Percentiles rank a stretch among this genome's conserved stretches.
These are phyloP conservation scores for Trichonephila clavipes DNA, from an alignment of 1,140 invertebrate species.

Conservation along the genomic window DNA sequence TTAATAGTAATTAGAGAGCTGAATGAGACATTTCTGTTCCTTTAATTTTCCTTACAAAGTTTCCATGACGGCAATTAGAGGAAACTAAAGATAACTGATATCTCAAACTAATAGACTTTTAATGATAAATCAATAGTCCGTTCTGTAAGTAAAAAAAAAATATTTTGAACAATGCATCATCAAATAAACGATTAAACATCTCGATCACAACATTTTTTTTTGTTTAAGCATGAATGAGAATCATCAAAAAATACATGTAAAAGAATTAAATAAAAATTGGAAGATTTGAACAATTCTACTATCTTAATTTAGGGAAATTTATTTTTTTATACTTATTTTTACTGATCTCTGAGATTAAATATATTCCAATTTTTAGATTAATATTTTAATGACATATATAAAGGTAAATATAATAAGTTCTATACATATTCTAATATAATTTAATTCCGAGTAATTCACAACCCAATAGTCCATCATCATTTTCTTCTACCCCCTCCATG, in stretches of 20 bases:
- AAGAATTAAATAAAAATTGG: neutral
- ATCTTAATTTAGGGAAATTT: no score
- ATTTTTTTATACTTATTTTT: no score
- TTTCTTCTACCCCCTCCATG: no score
- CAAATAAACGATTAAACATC: neutral
- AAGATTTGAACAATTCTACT: neutral
- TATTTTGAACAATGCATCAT: neutral
- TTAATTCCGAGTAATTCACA: no score
- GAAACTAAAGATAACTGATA: constrained; percentile 34
- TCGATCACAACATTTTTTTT: neutral
- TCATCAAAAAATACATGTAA: neutral
- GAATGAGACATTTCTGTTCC: neutral
- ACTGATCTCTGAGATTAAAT: no score
- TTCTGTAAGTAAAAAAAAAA: neutral
- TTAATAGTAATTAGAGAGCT: neutral
- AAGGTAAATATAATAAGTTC: no score
- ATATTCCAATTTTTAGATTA: no score
- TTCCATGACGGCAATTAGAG: neutral
- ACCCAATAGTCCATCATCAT: no score
- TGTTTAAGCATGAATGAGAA: neutral
- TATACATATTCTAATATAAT: no score
- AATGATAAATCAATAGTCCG: constrained; percentile 46
- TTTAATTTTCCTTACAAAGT: neutral
- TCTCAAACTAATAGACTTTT: constrained; percentile 37
- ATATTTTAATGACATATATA: no score